Percentiles rank a stretch among this genome's conserved stretches.
phyloP scores from a whole-genome alignment of 2,797 vertebrate species.

The Poecilia wingei region DNA sequence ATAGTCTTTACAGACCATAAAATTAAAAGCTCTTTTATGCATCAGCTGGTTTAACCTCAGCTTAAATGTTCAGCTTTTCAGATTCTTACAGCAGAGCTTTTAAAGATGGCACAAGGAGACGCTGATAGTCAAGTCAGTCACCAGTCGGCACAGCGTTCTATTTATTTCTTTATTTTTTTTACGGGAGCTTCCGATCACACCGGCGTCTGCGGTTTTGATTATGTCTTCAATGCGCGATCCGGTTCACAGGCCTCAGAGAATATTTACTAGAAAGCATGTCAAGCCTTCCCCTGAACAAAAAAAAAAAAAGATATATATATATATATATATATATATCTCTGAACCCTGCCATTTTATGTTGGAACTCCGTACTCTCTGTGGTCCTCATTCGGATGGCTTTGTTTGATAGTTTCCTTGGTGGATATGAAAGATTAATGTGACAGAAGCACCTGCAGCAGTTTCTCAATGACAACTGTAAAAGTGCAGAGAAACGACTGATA shows the following conservation, averaged over 20 bases:
- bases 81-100: slow-evolving; percentile 4
- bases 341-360: slow-evolving; percentile 58
- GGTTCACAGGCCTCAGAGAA: slow-evolving; percentile 40
- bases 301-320: too few relatives aligned
- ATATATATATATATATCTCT: slow-evolving; percentile 24
- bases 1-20: neutral
- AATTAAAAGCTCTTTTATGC: neutral
- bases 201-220: slow-evolving; percentile 30
- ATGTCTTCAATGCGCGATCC: slow-evolving; percentile 32
- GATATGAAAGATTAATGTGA: slow-evolving; percentile 75
- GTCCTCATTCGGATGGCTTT: slow-evolving; percentile 67
- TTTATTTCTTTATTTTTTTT: neutral
- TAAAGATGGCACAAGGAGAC: slow-evolving; percentile 10
- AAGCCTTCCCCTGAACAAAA: neutral
- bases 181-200: slow-evolving; percentile 32
- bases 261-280: slow-evolving; percentile 71
- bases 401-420: slow-evolving; percentile 74
- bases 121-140: slow-evolving; percentile 23
- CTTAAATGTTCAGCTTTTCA: slow-evolving; percentile 12
- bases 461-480: slow-evolving; percentile 77
- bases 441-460: slow-evolving; percentile 79
- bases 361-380: slow-evolving; percentile 60
- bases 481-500: slow-evolving; percentile 67
- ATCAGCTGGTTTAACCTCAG: neutral
- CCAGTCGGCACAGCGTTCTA: slow-evolving; percentile 18